Conservation (phyloP, 2,113 vertebrate species). For the Tylochromis polylepis region DNA sequence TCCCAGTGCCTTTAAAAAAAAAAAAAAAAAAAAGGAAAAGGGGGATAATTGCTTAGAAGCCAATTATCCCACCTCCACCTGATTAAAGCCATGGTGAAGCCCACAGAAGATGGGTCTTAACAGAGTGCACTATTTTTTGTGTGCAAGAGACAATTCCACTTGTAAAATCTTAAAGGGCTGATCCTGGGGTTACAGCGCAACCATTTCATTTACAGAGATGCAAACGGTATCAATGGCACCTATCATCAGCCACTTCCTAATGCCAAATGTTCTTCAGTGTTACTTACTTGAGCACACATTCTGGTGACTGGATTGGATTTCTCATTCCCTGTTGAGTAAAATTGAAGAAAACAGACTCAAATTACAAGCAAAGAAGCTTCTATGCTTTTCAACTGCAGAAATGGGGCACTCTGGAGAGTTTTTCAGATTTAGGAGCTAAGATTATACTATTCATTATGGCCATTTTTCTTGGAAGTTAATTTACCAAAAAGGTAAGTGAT, state of each 20-base stretch:
- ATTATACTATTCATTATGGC: background rate
- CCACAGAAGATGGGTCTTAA: background rate
- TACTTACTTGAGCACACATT: background rate
- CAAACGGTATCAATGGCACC: background rate
- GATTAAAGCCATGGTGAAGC: background rate
- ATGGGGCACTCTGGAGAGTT: background rate
- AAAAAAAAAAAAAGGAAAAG: background rate
- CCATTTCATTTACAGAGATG: background rate
- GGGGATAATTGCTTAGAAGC: background rate
- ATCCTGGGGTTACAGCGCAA: background rate
- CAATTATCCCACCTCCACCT: background rate
- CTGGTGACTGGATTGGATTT: background rate
- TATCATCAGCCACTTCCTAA: background rate
- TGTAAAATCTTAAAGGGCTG: background rate
- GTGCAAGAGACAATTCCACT: background rate
- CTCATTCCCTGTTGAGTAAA: background rate
- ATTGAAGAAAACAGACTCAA: background rate
- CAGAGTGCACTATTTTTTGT: background rate
- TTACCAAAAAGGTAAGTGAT: background rate
- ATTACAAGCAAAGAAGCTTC: background rate
- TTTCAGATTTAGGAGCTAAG: background rate
- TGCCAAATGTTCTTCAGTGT: background rate
- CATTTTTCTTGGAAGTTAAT: background rate
- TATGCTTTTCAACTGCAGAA: background rate
- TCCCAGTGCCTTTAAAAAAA: background rate